phyloP scores from a whole-genome alignment of 2,797 vertebrate species.

The Moxostoma hubbsi region DNA sequence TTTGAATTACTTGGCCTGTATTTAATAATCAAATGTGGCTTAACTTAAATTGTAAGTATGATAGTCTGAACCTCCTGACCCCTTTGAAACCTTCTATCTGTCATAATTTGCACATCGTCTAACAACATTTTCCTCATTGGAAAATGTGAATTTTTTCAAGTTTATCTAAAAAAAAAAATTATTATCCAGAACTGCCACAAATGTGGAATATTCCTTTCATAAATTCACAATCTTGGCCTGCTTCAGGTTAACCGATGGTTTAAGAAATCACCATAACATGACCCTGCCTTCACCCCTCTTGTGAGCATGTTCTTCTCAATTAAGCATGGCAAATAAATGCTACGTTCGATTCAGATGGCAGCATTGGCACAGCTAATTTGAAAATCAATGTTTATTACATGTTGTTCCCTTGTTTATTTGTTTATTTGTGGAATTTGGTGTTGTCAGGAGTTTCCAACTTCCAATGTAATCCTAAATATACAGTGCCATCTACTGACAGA shows the following conservation, averaged over 20 bases:
- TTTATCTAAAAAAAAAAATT: no score
- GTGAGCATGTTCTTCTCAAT: not conserved
- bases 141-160: no score
- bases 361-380: not conserved
- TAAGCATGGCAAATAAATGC: not conserved
- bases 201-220: not conserved
- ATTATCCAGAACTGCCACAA: not conserved
- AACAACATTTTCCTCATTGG: no score
- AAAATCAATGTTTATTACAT: conserved; percentile 13
- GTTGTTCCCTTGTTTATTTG: not conserved
- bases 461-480: not conserved
- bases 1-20: no score
- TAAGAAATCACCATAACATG: not conserved
- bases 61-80: no score
- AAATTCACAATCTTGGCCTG: not conserved
- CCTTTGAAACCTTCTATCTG: no score
- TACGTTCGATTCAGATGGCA: not conserved
- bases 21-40: not conserved
- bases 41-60: not conserved
- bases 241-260: not conserved
- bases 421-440: conserved; percentile 12
- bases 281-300: not conserved
- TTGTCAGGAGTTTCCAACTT: not conserved
- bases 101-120: no score
- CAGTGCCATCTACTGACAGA: conserved; percentile 46